phyloP scores from a whole-genome alignment of 2,888 invertebrate genomes.

The Hemicrepidius hirtus region DNA sequence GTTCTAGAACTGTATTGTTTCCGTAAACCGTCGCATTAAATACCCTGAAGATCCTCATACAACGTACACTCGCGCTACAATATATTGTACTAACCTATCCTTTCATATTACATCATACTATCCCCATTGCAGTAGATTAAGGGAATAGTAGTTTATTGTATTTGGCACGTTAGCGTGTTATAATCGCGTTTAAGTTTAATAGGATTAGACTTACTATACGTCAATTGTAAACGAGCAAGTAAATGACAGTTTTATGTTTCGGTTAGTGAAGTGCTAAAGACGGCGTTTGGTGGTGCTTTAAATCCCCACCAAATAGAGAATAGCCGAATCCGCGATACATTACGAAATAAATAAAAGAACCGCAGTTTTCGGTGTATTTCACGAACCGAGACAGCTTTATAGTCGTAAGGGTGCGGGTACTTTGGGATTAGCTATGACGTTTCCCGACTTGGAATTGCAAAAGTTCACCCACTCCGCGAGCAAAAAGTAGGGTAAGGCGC shows the following conservation, averaged over 20 bases:
- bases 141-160: not conserved
- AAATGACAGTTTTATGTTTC: not conserved
- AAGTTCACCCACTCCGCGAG: not conserved
- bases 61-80: not conserved
- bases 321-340: not conserved
- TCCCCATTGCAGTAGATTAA: not conserved
- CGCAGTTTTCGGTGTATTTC: constrained; percentile 9
- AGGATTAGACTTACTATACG: not conserved
- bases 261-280: not conserved
- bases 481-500: not conserved
- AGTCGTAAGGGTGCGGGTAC: not conserved
- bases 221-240: not conserved
- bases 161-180: constrained; percentile 2
- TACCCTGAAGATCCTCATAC: constrained; percentile 13
- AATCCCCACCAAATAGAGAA: not conserved
- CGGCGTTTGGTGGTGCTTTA: not conserved
- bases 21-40: constrained; percentile 13
- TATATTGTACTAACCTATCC: not conserved
- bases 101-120: constrained; percentile 14
- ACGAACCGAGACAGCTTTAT: constrained; percentile 14
- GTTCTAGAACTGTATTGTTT: constrained; percentile 17
- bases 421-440: constrained; percentile 14
- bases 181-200: constrained; percentile 10
- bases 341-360: not conserved
- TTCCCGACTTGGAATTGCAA: constrained; percentile 14